These are phyloP conservation scores for Cantharis rustica DNA, from an alignment of 2,888 invertebrate genomes.

Conservation along the genomic window DNA sequence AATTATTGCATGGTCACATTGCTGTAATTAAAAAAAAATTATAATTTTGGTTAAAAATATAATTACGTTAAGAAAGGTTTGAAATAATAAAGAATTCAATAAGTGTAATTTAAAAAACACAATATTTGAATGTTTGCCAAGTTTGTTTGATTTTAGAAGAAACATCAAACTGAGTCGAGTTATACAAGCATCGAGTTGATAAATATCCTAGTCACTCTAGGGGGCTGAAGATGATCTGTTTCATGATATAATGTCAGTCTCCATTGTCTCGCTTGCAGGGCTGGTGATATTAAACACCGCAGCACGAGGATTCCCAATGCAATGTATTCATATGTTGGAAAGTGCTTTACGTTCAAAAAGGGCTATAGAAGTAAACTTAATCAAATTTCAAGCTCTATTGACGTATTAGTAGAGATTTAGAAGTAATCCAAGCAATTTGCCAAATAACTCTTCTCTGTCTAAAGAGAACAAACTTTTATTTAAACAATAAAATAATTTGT, in stretches of 20 bases:
- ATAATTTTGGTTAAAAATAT: neutral
- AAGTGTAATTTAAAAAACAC: neutral
- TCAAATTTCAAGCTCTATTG: constrained; percentile 56
- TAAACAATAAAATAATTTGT: neutral
- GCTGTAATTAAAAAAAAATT: too few species aligned
- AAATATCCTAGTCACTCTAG: constrained; percentile 31
- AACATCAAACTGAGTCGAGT: constrained; percentile 19
- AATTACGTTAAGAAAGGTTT: neutral
- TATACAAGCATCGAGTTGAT: constrained; percentile 24
- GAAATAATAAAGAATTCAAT: neutral
- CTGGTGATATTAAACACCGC: constrained; percentile 17
- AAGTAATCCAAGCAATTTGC: constrained; percentile 48
- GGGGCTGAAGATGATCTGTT: constrained; percentile 26
- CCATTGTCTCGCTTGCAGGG: constrained; percentile 28
- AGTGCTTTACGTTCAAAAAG: constrained; percentile 37
- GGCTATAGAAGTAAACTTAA: constrained; percentile 52
- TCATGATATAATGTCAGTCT: constrained; percentile 29
- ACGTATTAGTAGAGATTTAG: constrained; percentile 54
- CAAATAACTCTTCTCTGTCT: constrained; percentile 11
- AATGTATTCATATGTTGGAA: constrained; percentile 34
- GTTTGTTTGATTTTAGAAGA: constrained; percentile 17
- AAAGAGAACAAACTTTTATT: neutral
- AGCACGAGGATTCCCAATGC: constrained; percentile 17
- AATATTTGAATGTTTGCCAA: constrained; percentile 6
- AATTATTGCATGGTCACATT: too few species aligned